A percentile compares a stretch with the other conserved stretches of the same genome.
These are phyloP conservation scores for Myiagra hebetior DNA, from an alignment of 2,113 vertebrate genomes.

Conservation along the genomic window DNA sequence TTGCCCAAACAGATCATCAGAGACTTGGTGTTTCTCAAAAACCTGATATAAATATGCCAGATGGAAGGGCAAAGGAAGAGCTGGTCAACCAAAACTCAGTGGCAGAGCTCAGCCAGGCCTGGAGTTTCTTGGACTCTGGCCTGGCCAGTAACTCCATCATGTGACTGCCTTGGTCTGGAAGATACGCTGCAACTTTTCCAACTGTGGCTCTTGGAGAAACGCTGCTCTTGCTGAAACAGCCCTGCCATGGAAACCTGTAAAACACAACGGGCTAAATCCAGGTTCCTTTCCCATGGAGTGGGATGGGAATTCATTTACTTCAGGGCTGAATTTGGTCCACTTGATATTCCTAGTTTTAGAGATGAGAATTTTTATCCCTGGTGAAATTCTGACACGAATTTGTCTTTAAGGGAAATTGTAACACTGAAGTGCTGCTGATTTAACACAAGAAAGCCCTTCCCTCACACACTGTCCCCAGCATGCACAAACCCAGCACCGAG, in stretches of 20 bases:
- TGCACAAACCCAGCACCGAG: not conserved
- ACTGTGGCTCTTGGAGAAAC: not conserved
- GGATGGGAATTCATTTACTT: not conserved
- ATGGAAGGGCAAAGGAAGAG: not conserved
- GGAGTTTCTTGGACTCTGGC: not conserved
- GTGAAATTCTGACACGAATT: not conserved
- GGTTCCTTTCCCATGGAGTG: not conserved
- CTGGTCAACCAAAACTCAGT: not conserved
- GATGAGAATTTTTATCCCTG: not conserved
- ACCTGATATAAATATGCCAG: not conserved
- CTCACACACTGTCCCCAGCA: not conserved
- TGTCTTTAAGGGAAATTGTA: not conserved
- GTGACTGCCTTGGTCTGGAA: not conserved
- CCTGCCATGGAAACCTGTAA: not conserved
- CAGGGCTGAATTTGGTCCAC: not conserved
- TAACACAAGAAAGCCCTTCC: not conserved
- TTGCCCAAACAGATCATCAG: not conserved
- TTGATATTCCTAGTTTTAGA: not conserved
- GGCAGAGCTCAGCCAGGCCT: not conserved
- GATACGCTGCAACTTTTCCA: not conserved
- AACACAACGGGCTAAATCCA: not conserved
- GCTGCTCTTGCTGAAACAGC: not conserved
- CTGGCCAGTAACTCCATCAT: not conserved
- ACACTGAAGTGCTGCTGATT: not conserved
- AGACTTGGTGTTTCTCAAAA: conserved; percentile 15